Percentiles rank a stretch among this genome's conserved stretches.
Evolutionary conservation across 2,797 vertebrate genomes (phyloP).

Genomic region (Lemur catta): DNA sequence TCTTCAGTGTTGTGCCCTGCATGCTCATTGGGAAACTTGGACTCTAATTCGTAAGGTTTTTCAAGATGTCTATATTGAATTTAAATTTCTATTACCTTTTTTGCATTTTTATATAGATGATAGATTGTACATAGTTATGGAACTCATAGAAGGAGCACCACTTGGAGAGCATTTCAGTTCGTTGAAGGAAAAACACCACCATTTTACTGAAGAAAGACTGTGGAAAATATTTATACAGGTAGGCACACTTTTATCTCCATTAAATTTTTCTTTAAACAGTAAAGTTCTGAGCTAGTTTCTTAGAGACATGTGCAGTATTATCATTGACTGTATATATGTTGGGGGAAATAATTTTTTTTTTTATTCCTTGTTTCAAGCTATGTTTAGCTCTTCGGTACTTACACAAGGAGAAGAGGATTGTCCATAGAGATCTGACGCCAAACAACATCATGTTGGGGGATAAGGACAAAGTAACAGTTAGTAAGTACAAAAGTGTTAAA

Average conservation of each 20-base stretch:
- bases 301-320: background rate
- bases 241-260: slow-evolving; percentile 82
- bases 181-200: slow-evolving; percentile 91
- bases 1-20: background rate
- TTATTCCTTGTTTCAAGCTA: slow-evolving; percentile 84
- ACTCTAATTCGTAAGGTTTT: background rate
- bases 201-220: slow-evolving; percentile 90
- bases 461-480: slow-evolving; percentile 92
- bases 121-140: slow-evolving; percentile 93
- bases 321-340: background rate
- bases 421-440: slow-evolving; percentile 91
- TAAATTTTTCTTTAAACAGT: background rate
- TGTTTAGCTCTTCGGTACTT: slow-evolving; percentile 93
- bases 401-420: slow-evolving; percentile 94
- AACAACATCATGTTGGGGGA: slow-evolving; percentile 94
- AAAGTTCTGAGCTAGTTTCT: background rate
- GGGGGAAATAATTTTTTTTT: background rate
- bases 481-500: slow-evolving; percentile 84
- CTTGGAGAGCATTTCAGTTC: slow-evolving; percentile 91
- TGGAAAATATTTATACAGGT: slow-evolving; percentile 96
- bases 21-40: background rate
- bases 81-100: background rate
- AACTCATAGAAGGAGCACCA: slow-evolving; percentile 91
- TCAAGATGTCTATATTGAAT: background rate
- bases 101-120: slow-evolving; percentile 83